Conservation (phyloP, 2,113 vertebrate species). For the Aspidoscelis tigris region DNA sequence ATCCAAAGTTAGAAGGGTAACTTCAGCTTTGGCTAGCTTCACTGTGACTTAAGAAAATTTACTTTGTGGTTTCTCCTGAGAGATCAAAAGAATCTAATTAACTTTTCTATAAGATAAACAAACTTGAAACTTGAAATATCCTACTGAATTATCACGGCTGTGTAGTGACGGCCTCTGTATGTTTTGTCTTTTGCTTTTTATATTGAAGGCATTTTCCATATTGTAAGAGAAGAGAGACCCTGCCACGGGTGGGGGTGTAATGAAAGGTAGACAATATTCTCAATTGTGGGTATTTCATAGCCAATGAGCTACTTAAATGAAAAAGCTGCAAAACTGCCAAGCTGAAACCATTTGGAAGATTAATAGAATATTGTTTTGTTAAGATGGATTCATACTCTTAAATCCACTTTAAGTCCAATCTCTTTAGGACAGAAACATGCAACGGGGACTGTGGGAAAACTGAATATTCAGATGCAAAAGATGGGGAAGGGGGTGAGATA, state of each 20-base stretch:
- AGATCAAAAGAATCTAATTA: conserved; percentile 83
- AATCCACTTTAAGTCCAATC: conserved; percentile 58
- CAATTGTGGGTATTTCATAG: conserved; percentile 32
- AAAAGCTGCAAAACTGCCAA: conserved; percentile 61
- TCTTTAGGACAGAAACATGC: conserved; percentile 32
- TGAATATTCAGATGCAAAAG: conserved; percentile 22
- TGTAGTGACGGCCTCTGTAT: conserved; percentile 47
- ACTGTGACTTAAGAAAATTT: conserved; percentile 74
- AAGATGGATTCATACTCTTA: conserved; percentile 53
- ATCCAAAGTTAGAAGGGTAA: conserved; percentile 66
- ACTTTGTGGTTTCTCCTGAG: conserved; percentile 78
- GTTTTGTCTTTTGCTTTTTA: conserved; percentile 44
- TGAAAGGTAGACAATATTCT: not conserved
- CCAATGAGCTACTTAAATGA: conserved; percentile 66
- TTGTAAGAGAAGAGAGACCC: accelerated
- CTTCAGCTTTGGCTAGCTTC: conserved; percentile 61
- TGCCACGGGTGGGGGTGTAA: not conserved
- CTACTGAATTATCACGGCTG: conserved; percentile 57
- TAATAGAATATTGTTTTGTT: conserved; percentile 67
- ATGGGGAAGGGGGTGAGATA: not conserved
- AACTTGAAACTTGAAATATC: conserved; percentile 74
- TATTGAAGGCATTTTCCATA: not conserved
- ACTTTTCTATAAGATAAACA: conserved; percentile 82
- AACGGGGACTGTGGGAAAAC: conserved; percentile 63
- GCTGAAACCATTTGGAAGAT: conserved; percentile 55